Conservation (phyloP, 1,140 invertebrate species). For the Maniola jurtina region DNA sequence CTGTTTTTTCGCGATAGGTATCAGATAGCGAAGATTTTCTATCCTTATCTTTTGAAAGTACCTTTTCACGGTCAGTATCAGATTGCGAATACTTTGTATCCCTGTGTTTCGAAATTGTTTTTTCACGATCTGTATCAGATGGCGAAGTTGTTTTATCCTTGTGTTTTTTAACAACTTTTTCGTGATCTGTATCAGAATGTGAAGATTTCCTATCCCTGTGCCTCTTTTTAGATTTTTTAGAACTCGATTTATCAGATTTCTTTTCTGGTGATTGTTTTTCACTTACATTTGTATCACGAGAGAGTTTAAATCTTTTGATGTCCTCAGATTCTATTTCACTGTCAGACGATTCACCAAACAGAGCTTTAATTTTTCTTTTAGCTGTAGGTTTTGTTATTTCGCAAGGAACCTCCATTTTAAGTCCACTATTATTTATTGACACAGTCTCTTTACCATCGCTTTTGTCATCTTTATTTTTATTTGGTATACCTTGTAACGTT, state of each 20-base stretch:
- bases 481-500: conserved; percentile 62
- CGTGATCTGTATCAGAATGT: conserved; percentile 22
- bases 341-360: conserved; percentile 76
- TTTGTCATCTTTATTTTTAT: conserved; percentile 35
- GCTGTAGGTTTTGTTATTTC: conserved; percentile 47
- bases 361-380: conserved; percentile 74
- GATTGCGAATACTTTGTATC: conserved; percentile 20
- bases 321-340: conserved; percentile 47
- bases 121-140: conserved; percentile 25
- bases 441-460: conserved; percentile 15
- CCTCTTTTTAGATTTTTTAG: conserved; percentile 29
- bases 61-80: neutral
- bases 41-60: conserved; percentile 2
- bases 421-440: conserved; percentile 27
- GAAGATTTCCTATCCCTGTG: conserved; percentile 27
- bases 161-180: conserved; percentile 30
- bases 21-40: neutral
- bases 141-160: conserved; percentile 29
- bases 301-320: conserved; percentile 37
- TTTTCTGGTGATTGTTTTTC: conserved; percentile 28
- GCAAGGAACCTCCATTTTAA: conserved; percentile 27
- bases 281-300: conserved; percentile 30
- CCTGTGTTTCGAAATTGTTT: conserved; percentile 8
- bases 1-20: neutral
- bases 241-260: conserved; percentile 25